These are phyloP conservation scores for Drosophila limbata DNA, from an alignment of 2,888 invertebrate genomes.

Conservation along the genomic window DNA sequence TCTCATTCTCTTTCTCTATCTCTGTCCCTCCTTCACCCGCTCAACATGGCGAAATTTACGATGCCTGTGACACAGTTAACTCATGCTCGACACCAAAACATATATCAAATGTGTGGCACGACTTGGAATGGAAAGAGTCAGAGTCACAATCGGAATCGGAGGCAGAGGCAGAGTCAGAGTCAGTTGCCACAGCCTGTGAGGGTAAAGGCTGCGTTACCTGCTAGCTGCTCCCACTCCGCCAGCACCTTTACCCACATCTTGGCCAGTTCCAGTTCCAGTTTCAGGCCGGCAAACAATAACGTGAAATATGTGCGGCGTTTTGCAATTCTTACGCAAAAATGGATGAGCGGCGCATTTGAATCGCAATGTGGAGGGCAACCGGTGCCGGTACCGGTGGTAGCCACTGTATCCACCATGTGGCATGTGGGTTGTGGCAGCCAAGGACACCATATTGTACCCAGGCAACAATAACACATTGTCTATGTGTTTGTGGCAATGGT, in stretches of 20 bases:
- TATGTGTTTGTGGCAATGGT: constrained; percentile 46
- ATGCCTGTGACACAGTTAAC: constrained; percentile 80
- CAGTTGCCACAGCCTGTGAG: constrained; percentile 23
- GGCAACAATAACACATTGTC: constrained; percentile 75
- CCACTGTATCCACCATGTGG: constrained; percentile 13
- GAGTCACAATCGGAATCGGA: constrained; percentile 24
- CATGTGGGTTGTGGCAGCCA: constrained; percentile 49
- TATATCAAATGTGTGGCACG: constrained; percentile 79
- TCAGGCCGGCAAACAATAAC: constrained; percentile 69
- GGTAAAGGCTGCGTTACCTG: constrained; percentile 68
- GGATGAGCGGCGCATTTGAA: constrained; percentile 73
- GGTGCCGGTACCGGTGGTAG: constrained; percentile 28
- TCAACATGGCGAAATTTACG: constrained; percentile 77
- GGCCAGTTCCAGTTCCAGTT: constrained; percentile 28
- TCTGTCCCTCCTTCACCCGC: background rate
- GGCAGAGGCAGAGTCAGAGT: constrained; percentile 34
- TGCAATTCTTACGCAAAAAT: constrained; percentile 80
- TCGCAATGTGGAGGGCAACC: constrained; percentile 55
- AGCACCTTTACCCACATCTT: background rate
- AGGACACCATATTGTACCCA: constrained; percentile 57
- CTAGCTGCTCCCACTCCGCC: constrained; percentile 19
- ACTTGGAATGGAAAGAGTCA: constrained; percentile 63
- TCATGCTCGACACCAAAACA: constrained; percentile 80
- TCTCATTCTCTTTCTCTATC: background rate
- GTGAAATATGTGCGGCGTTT: constrained; percentile 81